Evolutionary conservation across 2,113 vertebrate species (phyloP).

Genomic region (Nothocercus julius): DNA sequence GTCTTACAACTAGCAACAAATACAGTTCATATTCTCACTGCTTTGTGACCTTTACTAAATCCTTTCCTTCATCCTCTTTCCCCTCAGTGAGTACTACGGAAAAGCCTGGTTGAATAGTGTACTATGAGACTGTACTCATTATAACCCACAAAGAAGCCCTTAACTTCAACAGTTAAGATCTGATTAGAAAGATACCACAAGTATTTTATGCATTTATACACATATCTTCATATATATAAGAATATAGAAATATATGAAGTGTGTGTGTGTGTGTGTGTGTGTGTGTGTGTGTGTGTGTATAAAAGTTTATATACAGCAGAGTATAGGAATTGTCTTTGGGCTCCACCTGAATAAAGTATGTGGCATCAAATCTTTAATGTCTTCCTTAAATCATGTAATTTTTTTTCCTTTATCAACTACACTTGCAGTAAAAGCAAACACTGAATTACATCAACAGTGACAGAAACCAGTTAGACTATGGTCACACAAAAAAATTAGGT

Average conservation of each 20-base stretch:
- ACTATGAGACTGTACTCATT: neutral
- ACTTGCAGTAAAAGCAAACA: neutral
- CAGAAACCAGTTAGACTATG: neutral
- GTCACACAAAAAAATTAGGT: neutral
- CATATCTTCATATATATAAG: too few relatives aligned
- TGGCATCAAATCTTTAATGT: neutral
- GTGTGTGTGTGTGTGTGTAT: too few relatives aligned
- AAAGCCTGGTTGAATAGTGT: neutral
- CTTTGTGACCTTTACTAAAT: accelerated
- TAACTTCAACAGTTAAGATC: neutral
- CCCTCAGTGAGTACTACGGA: accelerated
- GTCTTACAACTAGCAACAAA: neutral
- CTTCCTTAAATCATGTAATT: neutral
- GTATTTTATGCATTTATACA: neutral
- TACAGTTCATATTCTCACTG: neutral
- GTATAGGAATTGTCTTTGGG: neutral
- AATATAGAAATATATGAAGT: too few relatives aligned
- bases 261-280: too few relatives aligned
- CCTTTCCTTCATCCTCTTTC: neutral
- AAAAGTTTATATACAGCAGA: neutral
- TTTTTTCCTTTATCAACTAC: neutral
- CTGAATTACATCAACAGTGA: neutral
- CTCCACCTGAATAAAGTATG: accelerated
- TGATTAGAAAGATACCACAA: accelerated
- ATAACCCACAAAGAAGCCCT: accelerated